Base-by-base conservation (phyloP, 2,113 vertebrate genomes). In the Columba livia region DNA sequence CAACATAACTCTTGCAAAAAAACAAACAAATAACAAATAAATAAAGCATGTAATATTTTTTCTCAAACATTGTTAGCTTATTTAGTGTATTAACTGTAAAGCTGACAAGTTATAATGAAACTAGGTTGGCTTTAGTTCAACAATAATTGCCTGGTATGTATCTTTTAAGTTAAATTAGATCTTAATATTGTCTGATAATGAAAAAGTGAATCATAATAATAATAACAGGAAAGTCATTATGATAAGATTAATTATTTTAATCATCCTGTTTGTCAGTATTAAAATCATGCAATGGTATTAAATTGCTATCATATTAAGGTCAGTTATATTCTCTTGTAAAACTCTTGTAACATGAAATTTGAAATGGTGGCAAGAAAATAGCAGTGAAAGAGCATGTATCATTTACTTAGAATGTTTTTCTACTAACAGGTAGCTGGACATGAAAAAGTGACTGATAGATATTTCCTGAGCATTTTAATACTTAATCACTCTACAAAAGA, bases 201-300 rank as follows among this genome's bases (percentile, higher is more conserved):
- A 66, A 89, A 94, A 92, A 95, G 85, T 48, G 53, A 50, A 95
- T 81, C 79, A 79, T 56, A 93, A 92, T 79, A 95, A 92, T 85
- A 94, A 89, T 44, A 95, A 92, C 62, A 93, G 31, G 42, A 83
- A 97, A 97, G 67, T 91, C 26, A 93, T 96, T 89, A 96, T 62
- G 40, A 88, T 88, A 91, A 91, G 47, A 90, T 86, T 94, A 94
- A 91, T 93, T 93, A 85, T 79, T 94, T 70, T 73, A 84, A 83
- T 87, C 29, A 82, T 56, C 2, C 0, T 88, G 34, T 40, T 90
- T 94, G 53, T 80, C 88, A 75, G 67, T 74, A 82, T 92, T 88
- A 85, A 88, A 93, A 73, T 80, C 67, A 89, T 65, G 47, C 31
- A 79, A 40, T 34, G 28, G 34, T 70, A 78, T 71, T 73, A 73